Percentiles rank a stretch among this genome's conserved stretches.
phyloP scores from a whole-genome alignment of 2,888 invertebrate genomes.

The Lycophotia porphyrea region DNA sequence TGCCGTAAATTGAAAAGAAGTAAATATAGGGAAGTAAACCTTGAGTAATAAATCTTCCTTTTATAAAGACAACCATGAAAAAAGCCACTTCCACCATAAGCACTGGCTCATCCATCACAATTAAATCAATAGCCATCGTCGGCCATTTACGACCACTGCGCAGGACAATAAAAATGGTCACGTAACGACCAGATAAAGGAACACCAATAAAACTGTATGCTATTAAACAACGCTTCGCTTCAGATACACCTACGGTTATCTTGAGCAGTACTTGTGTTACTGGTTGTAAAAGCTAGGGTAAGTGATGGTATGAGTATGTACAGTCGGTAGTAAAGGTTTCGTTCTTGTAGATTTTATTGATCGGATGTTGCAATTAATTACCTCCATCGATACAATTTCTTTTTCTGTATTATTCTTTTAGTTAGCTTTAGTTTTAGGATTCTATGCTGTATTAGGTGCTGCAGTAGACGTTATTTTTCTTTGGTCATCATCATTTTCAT shows the following conservation, averaged over 20 bases:
- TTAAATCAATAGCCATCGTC: conserved; percentile 53
- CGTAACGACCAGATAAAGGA: conserved; percentile 60
- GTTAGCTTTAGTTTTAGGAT: neutral
- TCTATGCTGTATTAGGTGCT: neutral
- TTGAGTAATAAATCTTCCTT: neutral
- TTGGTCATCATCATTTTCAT: neutral
- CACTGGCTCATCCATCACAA: conserved; percentile 37
- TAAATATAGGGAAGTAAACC: neutral
- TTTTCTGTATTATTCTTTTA: neutral
- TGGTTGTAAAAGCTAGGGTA: conserved; percentile 41
- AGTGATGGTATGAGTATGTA: conserved; percentile 15
- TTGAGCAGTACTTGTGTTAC: conserved; percentile 49
- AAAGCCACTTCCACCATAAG: conserved; percentile 17
- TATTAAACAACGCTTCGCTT: conserved; percentile 55
- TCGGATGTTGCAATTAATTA: conserved; percentile 1
- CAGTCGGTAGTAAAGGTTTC: conserved; percentile 22
- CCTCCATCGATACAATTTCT: neutral
- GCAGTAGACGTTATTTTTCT: neutral
- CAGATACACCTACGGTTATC: conserved; percentile 45
- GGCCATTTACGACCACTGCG: conserved; percentile 51
- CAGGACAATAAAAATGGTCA: conserved; percentile 53
- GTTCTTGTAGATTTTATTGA: neutral
- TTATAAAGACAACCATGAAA: neutral
- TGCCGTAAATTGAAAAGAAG: neutral
- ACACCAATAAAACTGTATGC: conserved; percentile 53